Evolutionary conservation across 2,888 invertebrate genomes (phyloP).

Genomic region (Exephanes ischioxanthus): DNA sequence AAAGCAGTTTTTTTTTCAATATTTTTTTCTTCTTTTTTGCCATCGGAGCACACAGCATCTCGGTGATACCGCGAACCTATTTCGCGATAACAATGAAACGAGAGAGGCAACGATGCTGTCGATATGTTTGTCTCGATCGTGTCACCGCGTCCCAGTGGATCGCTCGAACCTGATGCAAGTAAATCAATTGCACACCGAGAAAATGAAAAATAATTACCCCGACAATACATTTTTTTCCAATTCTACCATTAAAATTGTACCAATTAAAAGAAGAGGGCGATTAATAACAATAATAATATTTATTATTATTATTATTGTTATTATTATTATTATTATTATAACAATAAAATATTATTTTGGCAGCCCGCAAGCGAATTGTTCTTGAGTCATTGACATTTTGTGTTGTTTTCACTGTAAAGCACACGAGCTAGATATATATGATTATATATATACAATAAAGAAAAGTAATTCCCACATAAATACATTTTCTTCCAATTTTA

Average conservation of each 20-base stretch:
- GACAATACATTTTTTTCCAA: neutral
- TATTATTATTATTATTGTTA: too few species aligned
- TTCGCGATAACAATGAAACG: slow-evolving; percentile 1
- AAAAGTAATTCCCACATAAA: too few species aligned
- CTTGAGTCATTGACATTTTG: too few species aligned
- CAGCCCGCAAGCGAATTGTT: too few species aligned
- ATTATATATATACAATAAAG: too few species aligned
- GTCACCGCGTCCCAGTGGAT: neutral
- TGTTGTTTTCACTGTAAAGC: too few species aligned
- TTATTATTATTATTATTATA: too few species aligned
- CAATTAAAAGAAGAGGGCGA: neutral
- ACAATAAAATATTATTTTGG: too few species aligned
- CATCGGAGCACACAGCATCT: neutral
- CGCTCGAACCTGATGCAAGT: neutral
- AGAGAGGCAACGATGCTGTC: neutral
- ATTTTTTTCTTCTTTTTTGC: neutral
- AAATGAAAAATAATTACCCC: neutral
- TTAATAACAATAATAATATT: neutral
- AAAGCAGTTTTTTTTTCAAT: neutral
- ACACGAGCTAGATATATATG: too few species aligned
- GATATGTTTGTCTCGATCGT: neutral
- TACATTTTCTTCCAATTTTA: too few species aligned
- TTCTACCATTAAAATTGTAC: neutral
- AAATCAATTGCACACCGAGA: neutral
- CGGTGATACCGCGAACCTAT: neutral